Conservation (phyloP, 2,113 vertebrate genomes). For the Falcunculus frontatus region DNA sequence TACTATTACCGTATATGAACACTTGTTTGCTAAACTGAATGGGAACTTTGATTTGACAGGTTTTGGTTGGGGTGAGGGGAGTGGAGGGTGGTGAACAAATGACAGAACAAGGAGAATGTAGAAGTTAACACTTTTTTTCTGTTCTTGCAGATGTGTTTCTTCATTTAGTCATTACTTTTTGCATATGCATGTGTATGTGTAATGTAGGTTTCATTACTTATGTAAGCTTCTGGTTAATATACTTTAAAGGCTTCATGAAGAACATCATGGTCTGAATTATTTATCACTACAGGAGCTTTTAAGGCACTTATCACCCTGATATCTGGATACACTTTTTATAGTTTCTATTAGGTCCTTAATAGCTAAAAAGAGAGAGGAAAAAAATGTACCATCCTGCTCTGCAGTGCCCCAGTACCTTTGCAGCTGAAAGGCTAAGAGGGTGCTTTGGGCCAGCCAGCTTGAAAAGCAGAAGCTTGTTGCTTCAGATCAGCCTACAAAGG, state of each 20-base stretch:
- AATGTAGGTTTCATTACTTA: conserved; percentile 9
- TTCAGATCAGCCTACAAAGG: neutral
- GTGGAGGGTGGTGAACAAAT: neutral
- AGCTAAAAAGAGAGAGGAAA: neutral
- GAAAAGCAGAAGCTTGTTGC: neutral
- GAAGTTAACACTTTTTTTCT: neutral
- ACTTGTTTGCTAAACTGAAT: neutral
- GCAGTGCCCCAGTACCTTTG: neutral
- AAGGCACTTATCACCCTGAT: conserved; percentile 9
- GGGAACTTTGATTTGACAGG: neutral
- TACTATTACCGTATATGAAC: neutral
- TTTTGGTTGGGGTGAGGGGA: neutral
- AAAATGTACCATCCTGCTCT: neutral
- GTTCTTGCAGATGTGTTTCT: neutral
- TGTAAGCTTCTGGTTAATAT: conserved; percentile 37
- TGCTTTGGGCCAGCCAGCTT: neutral
- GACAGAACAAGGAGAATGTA: neutral
- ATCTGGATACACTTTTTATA: conserved; percentile 9
- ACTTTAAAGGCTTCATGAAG: conserved; percentile 12
- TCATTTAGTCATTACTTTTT: neutral
- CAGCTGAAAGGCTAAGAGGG: neutral
- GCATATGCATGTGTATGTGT: neutral
- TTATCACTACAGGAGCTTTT: conserved; percentile 18
- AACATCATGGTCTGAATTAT: conserved; percentile 42
- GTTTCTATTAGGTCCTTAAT: neutral